Evolutionary conservation across 2,888 invertebrate species (phyloP).

Genomic region (Gari tellinella): DNA sequence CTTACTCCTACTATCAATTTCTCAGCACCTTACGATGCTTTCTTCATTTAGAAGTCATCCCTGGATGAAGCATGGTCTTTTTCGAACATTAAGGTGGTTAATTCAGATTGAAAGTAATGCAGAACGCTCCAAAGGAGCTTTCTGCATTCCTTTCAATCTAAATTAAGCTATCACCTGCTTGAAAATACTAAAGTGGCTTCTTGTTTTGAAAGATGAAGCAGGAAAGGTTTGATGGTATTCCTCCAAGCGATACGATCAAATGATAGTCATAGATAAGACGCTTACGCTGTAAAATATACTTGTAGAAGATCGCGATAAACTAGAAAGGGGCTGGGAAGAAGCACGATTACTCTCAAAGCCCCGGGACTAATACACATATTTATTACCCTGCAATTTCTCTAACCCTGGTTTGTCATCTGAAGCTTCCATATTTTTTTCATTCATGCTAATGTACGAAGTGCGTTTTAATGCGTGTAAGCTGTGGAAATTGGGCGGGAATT

Average conservation of each 20-base stretch:
- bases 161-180: too few relatives aligned
- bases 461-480: slow-evolving; percentile 11
- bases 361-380: slow-evolving; percentile 36
- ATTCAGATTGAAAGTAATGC: too few relatives aligned
- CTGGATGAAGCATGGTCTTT: too few relatives aligned
- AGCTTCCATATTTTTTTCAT: slow-evolving; percentile 34
- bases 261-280: slow-evolving; percentile 15
- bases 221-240: too few relatives aligned
- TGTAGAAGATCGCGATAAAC: slow-evolving; percentile 40
- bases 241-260: slow-evolving; percentile 14
- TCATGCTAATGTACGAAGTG: slow-evolving; percentile 30
- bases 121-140: too few relatives aligned
- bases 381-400: slow-evolving; percentile 21
- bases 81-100: too few relatives aligned
- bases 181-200: too few relatives aligned
- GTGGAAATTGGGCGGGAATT: slow-evolving; percentile 27
- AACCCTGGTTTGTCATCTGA: slow-evolving; percentile 40
- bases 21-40: too few relatives aligned
- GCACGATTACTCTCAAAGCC: slow-evolving; percentile 25
- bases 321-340: slow-evolving; percentile 38
- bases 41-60: too few relatives aligned
- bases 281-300: slow-evolving; percentile 28
- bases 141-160: too few relatives aligned
- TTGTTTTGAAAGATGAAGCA: too few relatives aligned
- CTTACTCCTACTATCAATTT: too few relatives aligned